A percentile compares a stretch with the other conserved stretches of the same genome.
These are phyloP conservation scores for Caloenas nicobarica DNA, from an alignment of 2,113 vertebrate species.

Conservation along the genomic window DNA sequence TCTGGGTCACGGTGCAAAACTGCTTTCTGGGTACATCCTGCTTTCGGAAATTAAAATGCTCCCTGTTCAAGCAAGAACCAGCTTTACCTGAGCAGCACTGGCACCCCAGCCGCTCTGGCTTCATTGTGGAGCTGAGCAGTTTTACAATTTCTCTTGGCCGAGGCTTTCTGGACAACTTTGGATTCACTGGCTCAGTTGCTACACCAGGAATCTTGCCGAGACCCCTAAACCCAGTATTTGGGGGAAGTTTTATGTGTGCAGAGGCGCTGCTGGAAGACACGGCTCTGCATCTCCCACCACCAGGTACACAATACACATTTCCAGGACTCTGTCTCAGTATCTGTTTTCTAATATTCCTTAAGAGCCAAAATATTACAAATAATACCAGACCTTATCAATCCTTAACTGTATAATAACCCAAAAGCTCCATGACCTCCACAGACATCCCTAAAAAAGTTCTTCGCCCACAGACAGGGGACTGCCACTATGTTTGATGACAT, in stretches of 20 bases:
- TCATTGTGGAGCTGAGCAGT: neutral
- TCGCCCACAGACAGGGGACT: too few relatives aligned
- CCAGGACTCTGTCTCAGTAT: neutral
- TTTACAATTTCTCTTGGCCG: too few relatives aligned
- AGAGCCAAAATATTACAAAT: neutral
- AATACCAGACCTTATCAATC: neutral
- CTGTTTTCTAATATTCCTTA: neutral
- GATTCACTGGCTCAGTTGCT: neutral
- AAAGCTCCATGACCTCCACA: neutral
- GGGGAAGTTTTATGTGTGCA: neutral
- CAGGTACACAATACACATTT: neutral
- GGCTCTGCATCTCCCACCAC: neutral
- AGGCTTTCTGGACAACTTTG: neutral
- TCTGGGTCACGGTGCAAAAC: neutral
- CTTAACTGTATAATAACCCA: too few relatives aligned
- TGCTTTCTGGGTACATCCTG: neutral
- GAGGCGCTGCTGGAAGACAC: neutral
- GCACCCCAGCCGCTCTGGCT: neutral
- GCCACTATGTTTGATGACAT: fast-evolving
- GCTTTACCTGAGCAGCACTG: neutral
- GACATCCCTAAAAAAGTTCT: neutral
- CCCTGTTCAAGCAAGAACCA: neutral
- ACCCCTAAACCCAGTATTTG: neutral
- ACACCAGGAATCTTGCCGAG: neutral
- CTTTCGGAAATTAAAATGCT: neutral